Base-by-base conservation (phyloP, 2,113 vertebrate genomes). In the Lasiurus borealis region DNA sequence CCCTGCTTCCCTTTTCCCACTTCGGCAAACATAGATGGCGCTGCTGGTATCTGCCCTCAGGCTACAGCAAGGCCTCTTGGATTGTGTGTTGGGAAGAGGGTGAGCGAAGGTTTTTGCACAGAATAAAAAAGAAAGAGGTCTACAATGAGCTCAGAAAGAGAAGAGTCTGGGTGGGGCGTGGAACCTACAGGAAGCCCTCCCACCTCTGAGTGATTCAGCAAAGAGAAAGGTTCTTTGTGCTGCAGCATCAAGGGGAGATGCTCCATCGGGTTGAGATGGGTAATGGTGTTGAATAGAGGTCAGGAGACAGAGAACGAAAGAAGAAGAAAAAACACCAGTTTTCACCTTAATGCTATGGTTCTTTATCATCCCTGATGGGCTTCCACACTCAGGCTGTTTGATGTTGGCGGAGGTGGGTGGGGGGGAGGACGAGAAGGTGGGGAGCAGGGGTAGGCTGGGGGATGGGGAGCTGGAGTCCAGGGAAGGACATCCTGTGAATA, bases 401-500 rank as follows among this genome's bases (percentile, higher is more conserved):
- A 83, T 64, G 89, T 78, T 15, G 52, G 66, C 5, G 19, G 31
- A 1, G 54, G 23, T 1, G 2, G 23, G n/a, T n/a, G n/a, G 59
- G 25, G 59, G 11, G 59, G 8, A n/a, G 10, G 10, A 0, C 1
- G 21, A 8, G 54, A 16, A 1, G 8, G 40, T 40, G 40, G 40
- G 40, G 40, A 40, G 40, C 40, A 40, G 40, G 40, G 40, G 40
- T 40, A 14, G 15, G 18, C 57, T 59, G 57, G 8, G 9, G 59
- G 59, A 3, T 0, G 18, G 2, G 23, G 59, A 11, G n/a, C 0
- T 66, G 31, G 91, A 89, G 46, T 13, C 36, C 52, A 59, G 18
- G 83, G n/a, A 94, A 90, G 84, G 81, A 52, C 87, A 85, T 94
- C 96, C 95, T 87, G 92, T 95, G 64, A 91, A 62, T 10, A 59